Evolutionary conservation across 2,797 vertebrate species (phyloP).

Genomic region (Rhinoraja longicauda): DNA sequence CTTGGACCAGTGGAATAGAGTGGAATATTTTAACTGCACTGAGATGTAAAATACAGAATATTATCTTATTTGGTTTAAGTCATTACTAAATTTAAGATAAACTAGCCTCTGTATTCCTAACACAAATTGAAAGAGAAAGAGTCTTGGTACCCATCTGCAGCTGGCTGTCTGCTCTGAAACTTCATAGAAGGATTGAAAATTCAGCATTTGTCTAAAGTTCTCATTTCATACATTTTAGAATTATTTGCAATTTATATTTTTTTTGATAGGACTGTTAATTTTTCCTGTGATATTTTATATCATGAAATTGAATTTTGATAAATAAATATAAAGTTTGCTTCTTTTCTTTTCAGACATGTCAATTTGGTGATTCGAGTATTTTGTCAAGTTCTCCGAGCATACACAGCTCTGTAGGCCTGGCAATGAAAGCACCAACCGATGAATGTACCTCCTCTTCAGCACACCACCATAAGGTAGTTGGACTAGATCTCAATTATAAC

Average conservation of each 20-base stretch:
- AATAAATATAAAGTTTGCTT: not conserved
- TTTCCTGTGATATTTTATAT: not conserved
- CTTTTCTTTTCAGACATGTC: constrained; percentile 50
- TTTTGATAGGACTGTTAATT: not conserved
- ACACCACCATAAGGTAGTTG: constrained; percentile 58
- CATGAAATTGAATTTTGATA: not conserved
- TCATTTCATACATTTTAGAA: not conserved
- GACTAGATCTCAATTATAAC: not conserved
- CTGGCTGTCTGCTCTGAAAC: not conserved
- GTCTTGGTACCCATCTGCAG: not conserved
- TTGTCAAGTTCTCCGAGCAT: constrained; percentile 53
- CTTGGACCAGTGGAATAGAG: not conserved
- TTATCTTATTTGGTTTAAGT: not conserved
- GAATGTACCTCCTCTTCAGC: constrained; percentile 49
- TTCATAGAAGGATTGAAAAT: not conserved
- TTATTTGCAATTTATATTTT: no score
- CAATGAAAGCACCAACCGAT: constrained; percentile 48
- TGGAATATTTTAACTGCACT: not conserved
- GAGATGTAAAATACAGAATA: not conserved
- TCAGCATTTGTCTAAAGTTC: not conserved
- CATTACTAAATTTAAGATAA: not conserved
- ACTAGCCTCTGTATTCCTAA: no score
- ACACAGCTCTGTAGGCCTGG: constrained; percentile 51
- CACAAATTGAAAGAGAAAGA: not conserved
- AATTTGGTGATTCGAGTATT: constrained; percentile 53